These are phyloP conservation scores for Gonatopus flavifemur DNA, from an alignment of 1,140 invertebrate genomes.

Conservation along the genomic window DNA sequence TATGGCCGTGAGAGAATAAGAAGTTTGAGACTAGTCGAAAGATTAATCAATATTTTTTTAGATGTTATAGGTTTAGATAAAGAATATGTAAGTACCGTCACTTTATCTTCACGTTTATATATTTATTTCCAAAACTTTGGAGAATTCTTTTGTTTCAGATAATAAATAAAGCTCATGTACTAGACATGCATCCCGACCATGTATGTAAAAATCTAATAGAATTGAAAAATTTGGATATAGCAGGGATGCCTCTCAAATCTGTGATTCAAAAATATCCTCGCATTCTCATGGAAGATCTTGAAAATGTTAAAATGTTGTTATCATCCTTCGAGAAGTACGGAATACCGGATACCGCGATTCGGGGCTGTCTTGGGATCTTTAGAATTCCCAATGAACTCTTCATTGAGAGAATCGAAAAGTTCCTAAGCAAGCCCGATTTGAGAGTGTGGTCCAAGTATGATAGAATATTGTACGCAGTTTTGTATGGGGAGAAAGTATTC, in stretches of 20 bases:
- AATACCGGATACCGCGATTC: conserved; percentile 51
- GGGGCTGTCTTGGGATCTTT: conserved; percentile 53
- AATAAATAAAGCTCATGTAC: conserved; percentile 12
- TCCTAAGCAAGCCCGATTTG: conserved; percentile 56
- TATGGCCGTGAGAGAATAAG: no score
- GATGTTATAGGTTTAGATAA: conserved; percentile 51
- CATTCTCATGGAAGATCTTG: conserved; percentile 50
- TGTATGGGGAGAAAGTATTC: conserved; percentile 51
- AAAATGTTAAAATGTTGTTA: conserved; percentile 51
- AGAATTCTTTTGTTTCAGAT: conserved; percentile 18
- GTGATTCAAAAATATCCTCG: conserved; percentile 53
- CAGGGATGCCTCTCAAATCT: conserved; percentile 53
- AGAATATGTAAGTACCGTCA: conserved; percentile 31
- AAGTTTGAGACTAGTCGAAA: conserved; percentile 24
- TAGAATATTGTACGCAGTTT: conserved; percentile 57
- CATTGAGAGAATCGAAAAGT: conserved; percentile 50
- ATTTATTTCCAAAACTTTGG: background rate
- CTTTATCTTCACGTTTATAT: background rate
- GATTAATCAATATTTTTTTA: conserved; percentile 51
- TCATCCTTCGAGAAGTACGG: conserved; percentile 53
- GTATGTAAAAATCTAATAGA: conserved; percentile 53
- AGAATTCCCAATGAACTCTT: conserved; percentile 50
- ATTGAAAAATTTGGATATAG: conserved; percentile 40
- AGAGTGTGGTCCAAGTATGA: conserved; percentile 56
- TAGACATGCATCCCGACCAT: conserved; percentile 52